These are phyloP conservation scores for Pseudotriccus pelzelni DNA, from an alignment of 2,797 vertebrate genomes.

Conservation along the genomic window DNA sequence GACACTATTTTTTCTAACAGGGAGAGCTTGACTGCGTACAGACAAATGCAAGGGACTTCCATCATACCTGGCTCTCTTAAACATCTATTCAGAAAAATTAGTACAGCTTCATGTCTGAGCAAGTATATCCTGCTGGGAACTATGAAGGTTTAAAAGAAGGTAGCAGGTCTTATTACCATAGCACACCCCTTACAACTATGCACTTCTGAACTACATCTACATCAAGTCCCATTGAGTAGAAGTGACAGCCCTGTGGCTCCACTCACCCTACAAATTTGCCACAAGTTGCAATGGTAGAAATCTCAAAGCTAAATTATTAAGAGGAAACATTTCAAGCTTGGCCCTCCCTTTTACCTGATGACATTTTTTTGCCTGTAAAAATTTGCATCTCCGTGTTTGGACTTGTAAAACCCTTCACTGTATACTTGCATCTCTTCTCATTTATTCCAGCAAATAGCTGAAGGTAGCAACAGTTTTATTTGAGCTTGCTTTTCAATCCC, in stretches of 20 bases:
- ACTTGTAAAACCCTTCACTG: background rate
- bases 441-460: background rate
- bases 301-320: background rate
- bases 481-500: background rate
- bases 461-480: background rate
- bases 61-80: background rate
- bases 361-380: background rate
- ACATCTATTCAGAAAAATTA: background rate
- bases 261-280: background rate
- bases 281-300: background rate
- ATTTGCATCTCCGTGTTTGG: background rate
- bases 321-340: background rate
- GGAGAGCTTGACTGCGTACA: background rate
- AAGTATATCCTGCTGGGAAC: background rate
- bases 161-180: background rate
- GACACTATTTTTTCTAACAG: background rate
- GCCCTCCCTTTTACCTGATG: background rate
- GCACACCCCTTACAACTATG: background rate
- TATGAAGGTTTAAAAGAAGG: background rate
- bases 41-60: background rate
- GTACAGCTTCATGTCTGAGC: background rate
- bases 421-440: background rate
- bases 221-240: rapidly evolving
- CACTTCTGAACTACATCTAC: background rate
- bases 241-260: background rate